Evolutionary conservation across 2,113 vertebrate genomes (phyloP).

Genomic region (Tychaedon coryphoeus): DNA sequence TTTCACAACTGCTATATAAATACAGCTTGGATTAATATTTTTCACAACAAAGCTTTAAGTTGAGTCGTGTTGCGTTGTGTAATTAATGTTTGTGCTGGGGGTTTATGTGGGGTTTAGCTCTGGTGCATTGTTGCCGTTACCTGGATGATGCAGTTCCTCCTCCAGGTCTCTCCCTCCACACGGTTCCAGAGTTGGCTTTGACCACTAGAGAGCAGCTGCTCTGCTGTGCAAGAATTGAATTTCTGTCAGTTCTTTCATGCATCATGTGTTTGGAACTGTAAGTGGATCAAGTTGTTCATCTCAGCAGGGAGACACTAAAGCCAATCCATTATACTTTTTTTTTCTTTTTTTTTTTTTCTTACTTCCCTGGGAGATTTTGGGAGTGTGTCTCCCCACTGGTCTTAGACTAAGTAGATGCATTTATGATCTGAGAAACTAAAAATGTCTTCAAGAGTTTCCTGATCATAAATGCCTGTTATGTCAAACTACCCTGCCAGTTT

Average conservation of each 20-base stretch:
- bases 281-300: conserved; percentile 80
- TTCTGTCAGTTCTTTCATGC: conserved; percentile 80
- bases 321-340: conserved; percentile 72
- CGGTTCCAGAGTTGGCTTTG: conserved; percentile 75
- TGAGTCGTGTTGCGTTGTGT: conserved; percentile 55
- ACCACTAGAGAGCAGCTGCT: conserved; percentile 80
- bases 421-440: conserved; percentile 47
- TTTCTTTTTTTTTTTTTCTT: background rate
- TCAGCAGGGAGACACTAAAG: conserved; percentile 76
- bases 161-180: conserved; percentile 68
- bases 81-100: conserved; percentile 67
- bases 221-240: conserved; percentile 78
- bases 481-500: conserved; percentile 58
- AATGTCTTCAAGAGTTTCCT: conserved; percentile 24
- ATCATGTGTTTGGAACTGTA: conserved; percentile 80
- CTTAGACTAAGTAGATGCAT: conserved; percentile 23
- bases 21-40: conserved; percentile 81
- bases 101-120: conserved; percentile 53
- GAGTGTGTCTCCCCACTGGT: conserved; percentile 15
- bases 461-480: conserved; percentile 11
- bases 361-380: conserved; percentile 15
- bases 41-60: conserved; percentile 72
- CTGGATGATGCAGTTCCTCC: conserved; percentile 66
- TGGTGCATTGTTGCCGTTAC: conserved; percentile 54
- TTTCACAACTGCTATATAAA: conserved; percentile 78